Base-by-base conservation (phyloP, 2,797 vertebrate genomes). In the Neostethus bicornis region DNA sequence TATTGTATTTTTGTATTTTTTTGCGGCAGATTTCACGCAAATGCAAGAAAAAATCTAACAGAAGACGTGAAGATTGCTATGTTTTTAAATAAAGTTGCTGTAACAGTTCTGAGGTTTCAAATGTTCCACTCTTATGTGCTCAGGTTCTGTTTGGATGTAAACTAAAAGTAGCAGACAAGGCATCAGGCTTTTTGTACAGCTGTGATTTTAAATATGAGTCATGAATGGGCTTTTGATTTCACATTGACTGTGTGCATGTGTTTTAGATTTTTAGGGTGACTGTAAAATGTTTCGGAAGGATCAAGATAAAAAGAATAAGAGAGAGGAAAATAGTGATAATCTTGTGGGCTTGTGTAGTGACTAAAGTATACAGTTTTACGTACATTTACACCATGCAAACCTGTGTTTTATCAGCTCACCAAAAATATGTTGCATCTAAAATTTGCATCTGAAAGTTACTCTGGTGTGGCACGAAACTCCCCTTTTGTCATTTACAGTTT, bases 151-250 rank as follows among this genome's bases (percentile, higher is more conserved):
- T 1, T 3, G 51, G 34, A 75, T 52, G 44, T 65, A 84, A 83
- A 85, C 54, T 50, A 70, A 83, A 79, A 83, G 77, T 65, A 61
- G 39, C 71, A 73, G 48, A 72, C 42, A 56, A 62, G 45, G 63
- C 68, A 73, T 86, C 73, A 54, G 46, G 66, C 72, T 65, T 81
- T 67, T 71, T 80, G 83, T 75, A 78, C 80, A 87, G 77, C 79
- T 85, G 80, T 81, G 70, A 76, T 83, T 78, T 79, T 70, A 65
- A 62, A 84, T 77, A 69, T 88, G 83, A 87, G 74, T 89, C 87
- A 86, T 70, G 35, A 63, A 66, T 39, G 35, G 42, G 42, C 61
- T 46, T 54, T 35, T 55, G 45, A 42, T 60, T 43, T 81, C 73
- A 63, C 54, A 45, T 23, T 79, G 44, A 64, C 50, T 60, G 26